Evolutionary conservation across 2,113 vertebrate genomes (phyloP).

Genomic region (Callipepla squamata): DNA sequence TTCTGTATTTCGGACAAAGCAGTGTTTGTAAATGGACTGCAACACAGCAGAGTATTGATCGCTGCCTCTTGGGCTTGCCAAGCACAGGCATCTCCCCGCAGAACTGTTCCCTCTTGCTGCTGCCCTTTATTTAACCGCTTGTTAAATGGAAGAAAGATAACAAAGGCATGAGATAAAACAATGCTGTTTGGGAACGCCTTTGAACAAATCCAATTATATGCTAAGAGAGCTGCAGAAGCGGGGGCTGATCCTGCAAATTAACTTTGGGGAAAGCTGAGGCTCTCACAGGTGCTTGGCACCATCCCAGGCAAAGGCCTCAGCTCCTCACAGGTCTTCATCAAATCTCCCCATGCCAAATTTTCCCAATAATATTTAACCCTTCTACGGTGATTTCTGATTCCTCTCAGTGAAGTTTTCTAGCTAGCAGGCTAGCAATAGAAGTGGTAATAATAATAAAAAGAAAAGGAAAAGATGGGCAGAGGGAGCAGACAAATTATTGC

Average conservation of each 20-base stretch:
- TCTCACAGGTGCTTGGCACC: background rate
- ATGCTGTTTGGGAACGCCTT: background rate
- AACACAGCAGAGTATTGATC: background rate
- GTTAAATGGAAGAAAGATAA: background rate
- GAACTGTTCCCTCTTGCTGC: background rate
- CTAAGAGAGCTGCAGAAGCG: background rate
- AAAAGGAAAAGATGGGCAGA: background rate
- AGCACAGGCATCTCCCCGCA: background rate
- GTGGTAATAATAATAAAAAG: background rate
- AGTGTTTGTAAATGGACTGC: background rate
- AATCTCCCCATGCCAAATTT: background rate
- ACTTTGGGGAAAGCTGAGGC: background rate
- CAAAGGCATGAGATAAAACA: background rate
- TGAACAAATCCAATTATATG: background rate
- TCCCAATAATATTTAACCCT: background rate
- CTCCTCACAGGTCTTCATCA: background rate
- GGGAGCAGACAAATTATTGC: background rate
- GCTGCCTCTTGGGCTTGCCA: background rate
- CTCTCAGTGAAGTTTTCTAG: background rate
- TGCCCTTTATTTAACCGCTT: background rate
- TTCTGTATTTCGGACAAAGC: background rate
- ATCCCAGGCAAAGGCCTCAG: background rate
- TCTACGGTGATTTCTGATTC: background rate
- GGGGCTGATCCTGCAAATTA: background rate
- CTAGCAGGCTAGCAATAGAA: background rate